These are phyloP conservation scores for Diloba caeruleocephala DNA, from an alignment of 2,888 invertebrate species.

Conservation along the genomic window DNA sequence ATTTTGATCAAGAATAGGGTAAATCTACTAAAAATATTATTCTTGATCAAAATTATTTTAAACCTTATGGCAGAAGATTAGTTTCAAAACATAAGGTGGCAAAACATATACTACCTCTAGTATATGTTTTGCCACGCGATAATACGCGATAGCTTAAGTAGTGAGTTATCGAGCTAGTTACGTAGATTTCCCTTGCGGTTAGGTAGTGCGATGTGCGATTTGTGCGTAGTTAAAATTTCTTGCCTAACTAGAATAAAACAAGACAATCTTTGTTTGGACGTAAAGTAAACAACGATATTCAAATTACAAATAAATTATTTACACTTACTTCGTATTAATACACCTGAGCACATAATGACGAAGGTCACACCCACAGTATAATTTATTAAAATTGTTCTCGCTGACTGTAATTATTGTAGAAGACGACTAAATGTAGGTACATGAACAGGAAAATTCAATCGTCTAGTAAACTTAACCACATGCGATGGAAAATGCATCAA, in stretches of 20 bases:
- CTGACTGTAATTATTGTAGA: constrained; percentile 47
- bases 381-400: constrained; percentile 57
- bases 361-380: constrained; percentile 54
- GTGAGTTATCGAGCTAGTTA: no score
- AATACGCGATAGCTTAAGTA: constrained; percentile 12
- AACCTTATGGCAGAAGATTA: no score
- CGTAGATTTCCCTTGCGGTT: no score
- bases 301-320: constrained; percentile 46
- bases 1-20: no score
- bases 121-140: constrained; percentile 45
- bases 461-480: constrained; percentile 16
- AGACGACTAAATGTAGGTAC: constrained; percentile 24
- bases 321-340: constrained; percentile 48
- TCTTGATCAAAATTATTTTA: no score
- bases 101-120: no score
- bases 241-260: not conserved
- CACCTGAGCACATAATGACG: constrained; percentile 58
- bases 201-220: no score
- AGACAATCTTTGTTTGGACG: constrained; percentile 14
- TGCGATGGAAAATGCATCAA: constrained; percentile 9
- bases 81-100: no score
- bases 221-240: no score
- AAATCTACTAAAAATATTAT: no score
- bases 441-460: constrained; percentile 52
- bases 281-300: constrained; percentile 13